Base-by-base conservation (phyloP, 2,797 vertebrate genomes). In the Crenuchus spilurus region DNA sequence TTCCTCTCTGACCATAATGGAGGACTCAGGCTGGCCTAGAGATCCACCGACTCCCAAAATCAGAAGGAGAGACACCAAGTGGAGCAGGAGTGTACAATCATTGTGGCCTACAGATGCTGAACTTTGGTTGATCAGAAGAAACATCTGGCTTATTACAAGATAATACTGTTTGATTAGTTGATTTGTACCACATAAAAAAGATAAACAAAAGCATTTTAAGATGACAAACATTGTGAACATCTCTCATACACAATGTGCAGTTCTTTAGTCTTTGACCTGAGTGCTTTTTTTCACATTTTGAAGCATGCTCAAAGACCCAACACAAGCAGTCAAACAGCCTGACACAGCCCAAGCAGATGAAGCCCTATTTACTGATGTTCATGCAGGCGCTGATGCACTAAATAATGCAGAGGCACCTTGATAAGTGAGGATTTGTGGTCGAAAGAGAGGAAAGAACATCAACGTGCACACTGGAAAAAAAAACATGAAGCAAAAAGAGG, bases 1-100 rank as follows among this genome's bases (percentile, higher is more conserved):
- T 91, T 92, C 90, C 79, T 75, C 70, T 68, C 82, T 71, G 77
- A 77, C 88, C 90, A 85, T 90, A 92, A 93, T 93, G 90, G 87
- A 82, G 80, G 85, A 81, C 81, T 84, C 80, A 42, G 77, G 78
- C 83, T 87, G 85, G 84, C 83, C 73, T 82, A 84, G 74, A 82
- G 87, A 85, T 88, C 80, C 82, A 82, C 72, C 74, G 73, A 88
- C 87, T 78, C 75, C 74, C 82, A 75, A 75, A 74, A 83, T 89
- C 90, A 88, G 35, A 62, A 1, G 6, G 18, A 41, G 33, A 71
- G 62, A 55, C 73, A 65, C 20, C 55, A 57, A 69, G 46, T 26
- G 3, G 6, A 62, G 64, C 58, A 48, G 30, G 31, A 60, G 42
- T 65, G 42, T 49, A 28, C 41, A 33, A 26, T 22, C 31, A 61